Conservation (phyloP, 2,113 vertebrate species). For the Ceratotherium simum region DNA sequence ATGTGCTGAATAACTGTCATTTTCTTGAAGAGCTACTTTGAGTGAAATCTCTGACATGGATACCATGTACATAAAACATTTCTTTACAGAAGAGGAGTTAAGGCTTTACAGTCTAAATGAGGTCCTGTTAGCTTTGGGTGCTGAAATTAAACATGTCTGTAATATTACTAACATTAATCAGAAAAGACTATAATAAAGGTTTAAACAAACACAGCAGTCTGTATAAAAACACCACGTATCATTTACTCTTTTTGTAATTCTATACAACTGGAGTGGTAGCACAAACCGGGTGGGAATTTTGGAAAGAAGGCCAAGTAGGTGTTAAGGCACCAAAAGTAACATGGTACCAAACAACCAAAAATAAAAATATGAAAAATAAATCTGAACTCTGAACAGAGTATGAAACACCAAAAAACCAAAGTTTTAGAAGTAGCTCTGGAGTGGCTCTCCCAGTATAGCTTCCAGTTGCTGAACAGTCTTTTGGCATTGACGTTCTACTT, state of each 20-base stretch:
- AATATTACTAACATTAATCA: background rate
- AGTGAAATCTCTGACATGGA: background rate
- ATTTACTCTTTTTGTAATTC: slow-evolving; percentile 30
- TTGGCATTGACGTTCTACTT: slow-evolving; percentile 97
- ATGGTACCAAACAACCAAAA: slow-evolving; percentile 58
- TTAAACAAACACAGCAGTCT: background rate
- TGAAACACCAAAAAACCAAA: background rate
- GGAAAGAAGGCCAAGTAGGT: background rate
- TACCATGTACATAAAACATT: fast-evolving
- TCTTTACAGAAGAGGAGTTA: background rate
- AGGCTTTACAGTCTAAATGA: background rate
- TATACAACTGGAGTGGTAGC: background rate
- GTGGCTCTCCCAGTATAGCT: slow-evolving; percentile 93
- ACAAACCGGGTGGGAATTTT: background rate
- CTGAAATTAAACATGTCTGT: background rate
- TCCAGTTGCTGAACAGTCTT: slow-evolving; percentile 96
- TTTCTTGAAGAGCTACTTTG: background rate
- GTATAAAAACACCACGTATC: background rate
- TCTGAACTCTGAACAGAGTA: background rate
- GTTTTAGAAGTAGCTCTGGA: slow-evolving; percentile 95
- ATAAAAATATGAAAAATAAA: background rate
- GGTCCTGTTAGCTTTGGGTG: background rate
- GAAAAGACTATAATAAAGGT: background rate
- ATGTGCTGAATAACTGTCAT: background rate
- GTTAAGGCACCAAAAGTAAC: slow-evolving; percentile 70